phyloP scores from a whole-genome alignment of 2,797 vertebrate genomes.

The Darevskia nairensis region DNA sequence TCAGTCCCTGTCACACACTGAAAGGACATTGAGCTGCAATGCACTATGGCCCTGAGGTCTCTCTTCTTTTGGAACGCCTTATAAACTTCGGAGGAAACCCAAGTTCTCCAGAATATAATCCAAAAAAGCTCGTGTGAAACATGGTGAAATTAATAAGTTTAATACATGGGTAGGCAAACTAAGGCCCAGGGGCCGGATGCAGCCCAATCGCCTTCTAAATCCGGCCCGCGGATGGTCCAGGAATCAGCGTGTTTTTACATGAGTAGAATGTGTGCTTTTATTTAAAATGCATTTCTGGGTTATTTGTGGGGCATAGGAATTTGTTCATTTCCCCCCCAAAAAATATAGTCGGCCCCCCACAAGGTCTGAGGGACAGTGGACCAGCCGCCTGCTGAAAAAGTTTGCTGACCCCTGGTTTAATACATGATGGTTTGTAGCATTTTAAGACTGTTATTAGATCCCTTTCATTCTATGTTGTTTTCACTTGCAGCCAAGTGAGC shows the following conservation, averaged over 20 bases:
- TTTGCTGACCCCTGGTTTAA: no score
- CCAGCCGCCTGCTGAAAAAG: no score
- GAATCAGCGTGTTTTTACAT: no score
- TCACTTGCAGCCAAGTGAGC: conserved; percentile 14
- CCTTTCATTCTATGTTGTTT: conserved; percentile 31
- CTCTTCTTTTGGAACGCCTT: not conserved
- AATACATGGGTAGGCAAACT: not conserved
- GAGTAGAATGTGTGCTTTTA: no score
- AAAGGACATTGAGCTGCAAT: not conserved
- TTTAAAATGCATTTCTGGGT: no score
- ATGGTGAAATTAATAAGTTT: not conserved
- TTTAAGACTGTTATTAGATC: not conserved
- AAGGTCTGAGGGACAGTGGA: no score
- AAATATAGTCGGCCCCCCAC: no score
- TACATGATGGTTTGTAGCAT: conserved; percentile 57
- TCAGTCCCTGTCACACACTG: not conserved
- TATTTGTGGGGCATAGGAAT: no score
- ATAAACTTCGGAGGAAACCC: not conserved
- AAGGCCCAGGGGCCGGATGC: no score
- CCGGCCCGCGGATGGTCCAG: accelerated
- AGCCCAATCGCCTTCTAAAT: no score
- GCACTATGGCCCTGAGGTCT: not conserved
- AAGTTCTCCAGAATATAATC: not conserved
- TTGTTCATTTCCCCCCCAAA: no score
- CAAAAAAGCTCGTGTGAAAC: not conserved